phyloP scores from a whole-genome alignment of 1,140 invertebrate species.

The Leptinotarsa undecemlineata region DNA sequence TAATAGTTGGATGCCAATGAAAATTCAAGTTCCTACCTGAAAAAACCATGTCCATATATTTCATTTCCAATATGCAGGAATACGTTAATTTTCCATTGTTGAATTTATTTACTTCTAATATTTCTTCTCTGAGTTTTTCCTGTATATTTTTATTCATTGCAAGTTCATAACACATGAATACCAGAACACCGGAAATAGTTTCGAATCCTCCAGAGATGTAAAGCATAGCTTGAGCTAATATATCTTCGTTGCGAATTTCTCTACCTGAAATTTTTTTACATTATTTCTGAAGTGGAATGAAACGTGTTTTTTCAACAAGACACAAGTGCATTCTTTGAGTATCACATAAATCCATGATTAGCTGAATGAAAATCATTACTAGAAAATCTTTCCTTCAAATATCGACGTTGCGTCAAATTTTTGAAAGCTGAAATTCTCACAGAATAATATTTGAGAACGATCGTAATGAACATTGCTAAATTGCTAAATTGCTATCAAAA shows the following conservation, averaged over 20 bases:
- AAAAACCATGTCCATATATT: slow-evolving; percentile 56
- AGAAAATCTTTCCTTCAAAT: no score
- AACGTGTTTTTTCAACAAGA: neutral
- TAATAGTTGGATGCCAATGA: no score
- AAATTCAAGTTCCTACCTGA: slow-evolving; percentile 39
- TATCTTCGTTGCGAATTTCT: slow-evolving; percentile 41
- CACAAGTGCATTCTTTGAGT: slow-evolving; percentile 2
- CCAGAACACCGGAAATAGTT: slow-evolving; percentile 45
- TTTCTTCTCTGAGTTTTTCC: slow-evolving; percentile 52
- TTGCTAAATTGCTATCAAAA: no score
- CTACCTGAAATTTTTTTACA: slow-evolving; percentile 32
- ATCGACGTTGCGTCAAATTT: no score
- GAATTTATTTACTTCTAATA: slow-evolving; percentile 26
- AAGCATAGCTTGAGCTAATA: slow-evolving; percentile 53
- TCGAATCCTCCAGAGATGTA: slow-evolving; percentile 57
- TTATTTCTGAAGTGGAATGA: no score
- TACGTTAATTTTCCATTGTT: slow-evolving; percentile 46
- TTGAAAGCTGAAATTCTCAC: no score
- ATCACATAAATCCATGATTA: neutral
- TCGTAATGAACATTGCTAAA: no score
- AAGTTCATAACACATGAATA: slow-evolving; percentile 55
- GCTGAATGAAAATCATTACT: neutral
- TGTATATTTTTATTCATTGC: slow-evolving; percentile 60
- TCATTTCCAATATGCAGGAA: slow-evolving; percentile 50
- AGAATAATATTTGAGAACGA: no score